Percentiles rank a stretch among this genome's conserved stretches.
phyloP scores from a whole-genome alignment of 2,113 vertebrate genomes.

The Galemys pyrenaicus region DNA sequence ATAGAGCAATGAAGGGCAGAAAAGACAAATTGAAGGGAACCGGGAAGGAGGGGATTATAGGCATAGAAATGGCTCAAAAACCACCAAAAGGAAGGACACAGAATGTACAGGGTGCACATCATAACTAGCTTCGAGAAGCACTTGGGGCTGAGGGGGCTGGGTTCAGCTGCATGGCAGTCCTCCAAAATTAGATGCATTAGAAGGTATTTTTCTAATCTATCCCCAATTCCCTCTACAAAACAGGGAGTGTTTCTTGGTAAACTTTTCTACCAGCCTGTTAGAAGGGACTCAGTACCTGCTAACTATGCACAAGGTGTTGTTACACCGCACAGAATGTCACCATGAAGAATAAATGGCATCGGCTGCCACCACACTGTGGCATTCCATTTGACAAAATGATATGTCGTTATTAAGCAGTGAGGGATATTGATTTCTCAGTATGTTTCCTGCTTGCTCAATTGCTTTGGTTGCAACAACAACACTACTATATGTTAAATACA shows the following conservation, averaged over 20 bases:
- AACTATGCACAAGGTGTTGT: neutral
- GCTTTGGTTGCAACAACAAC: conserved; percentile 52
- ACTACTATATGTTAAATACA: conserved; percentile 70
- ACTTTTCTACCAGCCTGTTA: neutral
- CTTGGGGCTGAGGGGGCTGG: neutral
- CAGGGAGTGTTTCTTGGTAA: neutral
- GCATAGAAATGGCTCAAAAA: neutral
- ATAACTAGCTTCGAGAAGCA: neutral
- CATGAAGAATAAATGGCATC: conserved; percentile 64
- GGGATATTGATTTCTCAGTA: conserved; percentile 78
- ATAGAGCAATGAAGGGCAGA: neutral
- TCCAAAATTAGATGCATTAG: neutral
- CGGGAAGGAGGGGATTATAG: neutral
- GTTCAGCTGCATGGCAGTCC: neutral
- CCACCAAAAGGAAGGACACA: neutral
- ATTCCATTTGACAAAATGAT: conserved; percentile 71
- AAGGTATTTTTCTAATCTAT: neutral
- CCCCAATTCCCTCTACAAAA: neutral
- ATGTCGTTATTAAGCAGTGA: conserved; percentile 73
- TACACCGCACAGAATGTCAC: conserved; percentile 47
- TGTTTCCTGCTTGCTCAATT: conserved; percentile 70
- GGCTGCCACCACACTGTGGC: conserved; percentile 52
- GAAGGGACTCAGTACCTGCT: neutral
- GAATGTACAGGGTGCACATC: neutral
- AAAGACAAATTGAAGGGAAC: neutral